Conservation (phyloP, 2,888 invertebrate genomes). For the Drosophila putrida region DNA sequence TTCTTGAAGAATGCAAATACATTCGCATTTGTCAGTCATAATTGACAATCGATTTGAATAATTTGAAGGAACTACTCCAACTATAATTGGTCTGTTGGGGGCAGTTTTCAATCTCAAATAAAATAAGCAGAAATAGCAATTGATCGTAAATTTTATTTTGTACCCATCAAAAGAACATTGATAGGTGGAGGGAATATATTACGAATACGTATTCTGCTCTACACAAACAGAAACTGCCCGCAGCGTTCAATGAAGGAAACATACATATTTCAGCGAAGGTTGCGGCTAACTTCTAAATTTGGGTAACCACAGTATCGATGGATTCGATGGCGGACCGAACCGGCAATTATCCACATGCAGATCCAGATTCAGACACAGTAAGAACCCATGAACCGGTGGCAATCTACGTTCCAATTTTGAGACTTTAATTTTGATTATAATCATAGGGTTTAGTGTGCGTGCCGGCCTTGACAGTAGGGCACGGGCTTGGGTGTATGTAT, state of each 20-base stretch:
- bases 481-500: slow-evolving; percentile 14
- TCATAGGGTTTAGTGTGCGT: slow-evolving; percentile 64
- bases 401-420: slow-evolving; percentile 39
- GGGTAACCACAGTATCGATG: slow-evolving; percentile 38
- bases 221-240: slow-evolving; percentile 40
- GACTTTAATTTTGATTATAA: slow-evolving; percentile 67
- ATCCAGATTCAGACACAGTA: slow-evolving; percentile 27
- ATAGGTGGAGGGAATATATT: slow-evolving; percentile 14
- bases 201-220: slow-evolving; percentile 18
- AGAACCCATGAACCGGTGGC: slow-evolving; percentile 17
- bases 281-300: slow-evolving; percentile 48
- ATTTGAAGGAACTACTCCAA: slow-evolving; percentile 30
- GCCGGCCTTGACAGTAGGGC: slow-evolving; percentile 74
- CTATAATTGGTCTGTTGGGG: slow-evolving; percentile 38
- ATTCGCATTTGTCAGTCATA: slow-evolving; percentile 71
- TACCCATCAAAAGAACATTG: slow-evolving; percentile 1
- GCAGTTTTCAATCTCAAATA: slow-evolving; percentile 9
- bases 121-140: slow-evolving; percentile 30
- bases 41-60: slow-evolving; percentile 70
- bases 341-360: slow-evolving; percentile 71
- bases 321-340: slow-evolving; percentile 25
- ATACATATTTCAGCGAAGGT: slow-evolving; percentile 10
- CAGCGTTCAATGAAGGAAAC: slow-evolving; percentile 25
- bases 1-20: slow-evolving; percentile 47
- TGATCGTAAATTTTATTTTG: slow-evolving; percentile 59